Evolutionary conservation across 2,113 vertebrate species (phyloP), one percentile per base, ranked within the genome.

Genomic region (Amphilophus citrinellus): DNA sequence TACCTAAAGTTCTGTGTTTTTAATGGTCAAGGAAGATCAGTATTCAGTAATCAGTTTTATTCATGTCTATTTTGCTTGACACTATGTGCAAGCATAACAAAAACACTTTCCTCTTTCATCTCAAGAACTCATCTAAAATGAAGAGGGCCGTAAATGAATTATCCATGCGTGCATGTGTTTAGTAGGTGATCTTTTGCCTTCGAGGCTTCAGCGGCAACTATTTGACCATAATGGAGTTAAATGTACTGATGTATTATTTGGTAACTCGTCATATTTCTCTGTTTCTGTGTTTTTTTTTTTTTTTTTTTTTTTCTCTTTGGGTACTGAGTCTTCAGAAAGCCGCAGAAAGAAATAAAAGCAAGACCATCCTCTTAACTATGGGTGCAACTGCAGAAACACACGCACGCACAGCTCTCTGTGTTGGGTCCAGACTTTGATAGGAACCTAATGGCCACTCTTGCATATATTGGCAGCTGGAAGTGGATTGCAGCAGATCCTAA

Each of bases 391-490:
- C 11, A 1, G 3, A 1, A 30, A 32, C 59, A 0, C 57, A 15
- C 15, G 1, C 20, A 1, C 10, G 4, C 61, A 7, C 62, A 7
- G 2, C 50, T 65, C 17, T 57, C 61, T 61, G 47, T 7, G 6
- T 65, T 58, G 27, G 58, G 63, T 58, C 20, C 27, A 2, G 30
- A 27, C 76, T 80, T 65, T 62, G 30, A 82, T 27, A 42, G 2
- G 27, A 63, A 9, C 63, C 9, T 18, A 50, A 57, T 11, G 44
- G 84, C 75, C 73, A 59, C 82, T 89, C 63, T 77, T 87, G 77
- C 77, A 75, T 88, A 75, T 86, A 61, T 66, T 53, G 84, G 42
- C 76, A 78, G 57, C 71, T 60, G 61, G 59, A 88, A 63, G 81
- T 65, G 32, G n/a, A n/a, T 63, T 62, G 44, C 14, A 77, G 27